Percentiles rank a stretch among this genome's conserved stretches.
These are phyloP conservation scores for Actinemys pallida DNA, from an alignment of 2,113 vertebrate genomes.

Conservation along the genomic window DNA sequence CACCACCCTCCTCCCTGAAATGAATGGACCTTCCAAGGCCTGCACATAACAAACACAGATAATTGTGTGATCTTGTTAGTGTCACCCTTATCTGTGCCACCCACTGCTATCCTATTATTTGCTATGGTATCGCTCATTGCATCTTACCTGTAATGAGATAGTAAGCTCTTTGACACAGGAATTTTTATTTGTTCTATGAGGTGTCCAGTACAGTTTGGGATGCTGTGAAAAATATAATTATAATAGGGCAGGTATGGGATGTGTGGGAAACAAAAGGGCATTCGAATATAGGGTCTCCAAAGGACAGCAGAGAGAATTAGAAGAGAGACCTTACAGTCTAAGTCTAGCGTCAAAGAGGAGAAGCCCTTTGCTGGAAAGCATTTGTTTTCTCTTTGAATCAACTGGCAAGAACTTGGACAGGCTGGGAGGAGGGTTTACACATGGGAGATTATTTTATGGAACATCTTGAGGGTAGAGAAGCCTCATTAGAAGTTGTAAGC, in stretches of 20 bases:
- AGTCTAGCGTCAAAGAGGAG: not conserved
- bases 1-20: not conserved
- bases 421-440: too few species aligned
- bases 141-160: not conserved
- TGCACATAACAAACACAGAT: not conserved
- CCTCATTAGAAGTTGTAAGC: too few species aligned
- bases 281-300: not conserved
- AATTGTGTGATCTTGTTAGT: rapidly evolving
- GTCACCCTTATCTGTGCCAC: not conserved
- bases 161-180: not conserved
- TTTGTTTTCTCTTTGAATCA: not conserved
- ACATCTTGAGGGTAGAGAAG: too few species aligned
- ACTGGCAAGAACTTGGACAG: too few species aligned
- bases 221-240: not conserved
- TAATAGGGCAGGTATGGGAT: not conserved
- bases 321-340: not conserved
- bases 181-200: not conserved
- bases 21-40: not conserved
- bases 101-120: not conserved
- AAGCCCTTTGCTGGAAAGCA: not conserved
- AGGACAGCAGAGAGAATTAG: not conserved
- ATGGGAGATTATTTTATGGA: too few species aligned
- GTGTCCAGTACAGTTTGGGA: not conserved
- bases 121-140: not conserved
- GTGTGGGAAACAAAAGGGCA: not conserved